Percentiles rank a stretch among this genome's conserved stretches.
Conservation (phyloP, 2,888 invertebrate species). For the Acanthococcus lagerstroemiae region DNA sequence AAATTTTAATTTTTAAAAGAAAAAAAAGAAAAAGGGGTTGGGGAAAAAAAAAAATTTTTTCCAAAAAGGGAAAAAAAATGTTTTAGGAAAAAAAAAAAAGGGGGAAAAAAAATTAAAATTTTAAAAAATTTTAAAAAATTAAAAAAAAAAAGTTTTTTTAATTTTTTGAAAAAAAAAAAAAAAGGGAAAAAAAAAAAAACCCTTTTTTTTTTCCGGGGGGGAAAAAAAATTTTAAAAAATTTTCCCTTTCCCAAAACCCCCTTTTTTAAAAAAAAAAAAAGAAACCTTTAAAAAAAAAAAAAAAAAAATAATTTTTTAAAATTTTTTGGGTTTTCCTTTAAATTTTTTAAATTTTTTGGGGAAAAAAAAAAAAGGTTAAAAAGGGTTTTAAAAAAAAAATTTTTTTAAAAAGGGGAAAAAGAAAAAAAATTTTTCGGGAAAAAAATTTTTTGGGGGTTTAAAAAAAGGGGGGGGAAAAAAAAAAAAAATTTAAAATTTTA, state of each 20-base stretch:
- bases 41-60: background rate
- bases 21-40: background rate
- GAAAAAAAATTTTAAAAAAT: too few relatives aligned
- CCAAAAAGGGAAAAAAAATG: background rate
- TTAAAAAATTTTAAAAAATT: background rate
- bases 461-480: too few relatives aligned
- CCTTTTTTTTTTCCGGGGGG: too few relatives aligned
- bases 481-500: too few relatives aligned
- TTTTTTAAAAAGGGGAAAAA: background rate
- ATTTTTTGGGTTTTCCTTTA: background rate
- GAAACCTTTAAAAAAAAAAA: background rate
- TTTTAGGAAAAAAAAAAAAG: background rate
- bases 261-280: too few relatives aligned
- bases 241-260: too few relatives aligned
- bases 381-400: background rate
- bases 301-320: background rate
- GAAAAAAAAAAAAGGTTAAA: too few relatives aligned
- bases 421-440: background rate
- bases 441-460: background rate
- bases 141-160: background rate
- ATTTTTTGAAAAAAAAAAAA: background rate
- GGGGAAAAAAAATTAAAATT: background rate
- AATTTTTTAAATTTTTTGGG: background rate
- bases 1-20: background rate
- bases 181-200: background rate